Evolutionary conservation across 2,888 invertebrate species (phyloP).

Genomic region (Chouioia cunea): DNA sequence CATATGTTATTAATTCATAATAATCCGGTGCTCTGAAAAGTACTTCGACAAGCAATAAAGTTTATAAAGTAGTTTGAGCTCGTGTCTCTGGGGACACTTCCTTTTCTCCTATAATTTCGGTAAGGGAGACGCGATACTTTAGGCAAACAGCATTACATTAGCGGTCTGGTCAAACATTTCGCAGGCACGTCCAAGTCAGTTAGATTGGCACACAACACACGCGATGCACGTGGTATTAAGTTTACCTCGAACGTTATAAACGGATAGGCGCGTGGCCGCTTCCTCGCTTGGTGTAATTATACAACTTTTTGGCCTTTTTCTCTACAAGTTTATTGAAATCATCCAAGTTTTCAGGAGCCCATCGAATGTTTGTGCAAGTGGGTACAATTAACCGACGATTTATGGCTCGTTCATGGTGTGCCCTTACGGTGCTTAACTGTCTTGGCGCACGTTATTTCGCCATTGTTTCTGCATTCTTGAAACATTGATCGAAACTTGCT

Average conservation of each 20-base stretch:
- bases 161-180: slow-evolving; percentile 59
- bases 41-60: too few relatives aligned
- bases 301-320: slow-evolving; percentile 31
- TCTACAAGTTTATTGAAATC: slow-evolving; percentile 38
- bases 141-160: slow-evolving; percentile 65
- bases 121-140: slow-evolving; percentile 54
- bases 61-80: too few relatives aligned
- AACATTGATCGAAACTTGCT: slow-evolving; percentile 2
- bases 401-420: slow-evolving; percentile 52
- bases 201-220: slow-evolving; percentile 2
- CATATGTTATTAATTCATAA: too few relatives aligned
- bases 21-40: too few relatives aligned
- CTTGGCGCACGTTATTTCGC: slow-evolving; percentile 54
- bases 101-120: too few relatives aligned
- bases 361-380: slow-evolving; percentile 49
- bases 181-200: neutral
- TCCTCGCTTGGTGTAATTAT: too few relatives aligned
- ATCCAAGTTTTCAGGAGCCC: slow-evolving; percentile 26
- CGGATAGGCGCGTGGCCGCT: slow-evolving; percentile 11
- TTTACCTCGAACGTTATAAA: neutral
- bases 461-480: slow-evolving; percentile 48
- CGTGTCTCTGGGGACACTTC: too few relatives aligned
- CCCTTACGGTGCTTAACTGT: slow-evolving; percentile 51
- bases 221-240: neutral
- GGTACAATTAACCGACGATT: slow-evolving; percentile 56